These are phyloP conservation scores for Carassius carassius DNA, from an alignment of 2,113 vertebrate genomes.

Conservation along the genomic window DNA sequence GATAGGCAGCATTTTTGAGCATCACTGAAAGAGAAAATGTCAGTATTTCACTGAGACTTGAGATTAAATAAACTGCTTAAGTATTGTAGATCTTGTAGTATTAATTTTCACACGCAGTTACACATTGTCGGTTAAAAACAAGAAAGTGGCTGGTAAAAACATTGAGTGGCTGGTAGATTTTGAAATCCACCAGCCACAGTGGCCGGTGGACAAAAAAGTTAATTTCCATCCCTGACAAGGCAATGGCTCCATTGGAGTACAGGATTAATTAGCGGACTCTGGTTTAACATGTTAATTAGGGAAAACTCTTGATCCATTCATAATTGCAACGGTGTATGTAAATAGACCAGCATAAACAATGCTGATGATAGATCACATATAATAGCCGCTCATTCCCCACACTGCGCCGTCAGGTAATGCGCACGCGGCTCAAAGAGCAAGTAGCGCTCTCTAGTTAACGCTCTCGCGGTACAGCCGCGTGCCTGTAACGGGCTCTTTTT, in stretches of 20 bases:
- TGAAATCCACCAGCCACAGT: no score
- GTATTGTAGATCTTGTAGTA: no score
- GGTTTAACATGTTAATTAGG: background rate
- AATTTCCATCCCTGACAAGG: no score
- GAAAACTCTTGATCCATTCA: background rate
- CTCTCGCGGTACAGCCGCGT: background rate
- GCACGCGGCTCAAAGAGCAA: background rate
- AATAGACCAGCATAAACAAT: background rate
- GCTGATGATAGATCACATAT: background rate
- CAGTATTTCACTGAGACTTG: no score
- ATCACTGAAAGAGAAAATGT: no score
- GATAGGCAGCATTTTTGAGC: no score
- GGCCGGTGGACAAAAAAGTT: no score
- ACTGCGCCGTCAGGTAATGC: slow-evolving; percentile 9
- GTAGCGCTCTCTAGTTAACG: slow-evolving; percentile 9
- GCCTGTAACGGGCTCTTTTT: background rate
- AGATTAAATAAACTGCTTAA: no score
- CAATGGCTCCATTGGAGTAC: background rate
- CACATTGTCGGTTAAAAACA: no score
- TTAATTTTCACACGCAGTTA: no score
- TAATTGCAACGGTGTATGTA: background rate
- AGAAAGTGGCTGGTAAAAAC: no score
- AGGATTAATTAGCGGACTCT: background rate
- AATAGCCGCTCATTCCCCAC: background rate
- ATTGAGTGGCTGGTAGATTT: no score